These are phyloP conservation scores for Hassar affinis DNA, from an alignment of 2,113 vertebrate genomes.

Conservation along the genomic window DNA sequence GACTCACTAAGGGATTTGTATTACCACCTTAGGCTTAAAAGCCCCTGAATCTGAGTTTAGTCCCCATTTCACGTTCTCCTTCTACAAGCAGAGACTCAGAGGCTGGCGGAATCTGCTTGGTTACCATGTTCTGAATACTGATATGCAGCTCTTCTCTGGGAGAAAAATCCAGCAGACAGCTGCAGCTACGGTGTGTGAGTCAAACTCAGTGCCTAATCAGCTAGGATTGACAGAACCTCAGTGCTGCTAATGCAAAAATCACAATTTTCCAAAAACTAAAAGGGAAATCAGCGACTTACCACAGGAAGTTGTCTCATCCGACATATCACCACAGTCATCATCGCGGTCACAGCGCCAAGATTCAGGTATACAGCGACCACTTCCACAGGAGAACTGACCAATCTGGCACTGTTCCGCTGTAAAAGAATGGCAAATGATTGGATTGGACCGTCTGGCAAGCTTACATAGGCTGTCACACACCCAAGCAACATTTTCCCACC, in stretches of 20 bases:
- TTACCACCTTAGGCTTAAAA: slow-evolving; percentile 38
- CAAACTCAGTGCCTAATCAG: slow-evolving; percentile 14
- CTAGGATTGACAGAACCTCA: not conserved
- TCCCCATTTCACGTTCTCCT: slow-evolving; percentile 36
- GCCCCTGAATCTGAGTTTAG: slow-evolving; percentile 35
- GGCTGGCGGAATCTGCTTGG: slow-evolving; percentile 31
- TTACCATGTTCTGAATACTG: slow-evolving; percentile 41
- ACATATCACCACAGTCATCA: slow-evolving; percentile 91
- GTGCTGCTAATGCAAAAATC: not conserved
- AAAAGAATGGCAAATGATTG: not conserved
- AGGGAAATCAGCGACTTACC: slow-evolving; percentile 75
- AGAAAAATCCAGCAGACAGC: slow-evolving; percentile 23
- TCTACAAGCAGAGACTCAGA: slow-evolving; percentile 16
- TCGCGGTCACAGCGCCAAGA: slow-evolving; percentile 91
- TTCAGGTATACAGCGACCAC: slow-evolving; percentile 86
- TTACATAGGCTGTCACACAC: not conserved
- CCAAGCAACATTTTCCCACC: not conserved
- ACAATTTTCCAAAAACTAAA: not conserved
- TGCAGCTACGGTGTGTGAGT: slow-evolving; percentile 13
- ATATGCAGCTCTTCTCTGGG: slow-evolving; percentile 15
- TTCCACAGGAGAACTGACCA: slow-evolving; percentile 89
- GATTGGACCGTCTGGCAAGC: not conserved
- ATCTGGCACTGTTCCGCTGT: slow-evolving; percentile 86
- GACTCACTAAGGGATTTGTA: slow-evolving; percentile 37
- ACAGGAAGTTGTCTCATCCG: slow-evolving; percentile 86